phyloP scores from a whole-genome alignment of 2,888 invertebrate species.

The Poecilus cupreus region DNA sequence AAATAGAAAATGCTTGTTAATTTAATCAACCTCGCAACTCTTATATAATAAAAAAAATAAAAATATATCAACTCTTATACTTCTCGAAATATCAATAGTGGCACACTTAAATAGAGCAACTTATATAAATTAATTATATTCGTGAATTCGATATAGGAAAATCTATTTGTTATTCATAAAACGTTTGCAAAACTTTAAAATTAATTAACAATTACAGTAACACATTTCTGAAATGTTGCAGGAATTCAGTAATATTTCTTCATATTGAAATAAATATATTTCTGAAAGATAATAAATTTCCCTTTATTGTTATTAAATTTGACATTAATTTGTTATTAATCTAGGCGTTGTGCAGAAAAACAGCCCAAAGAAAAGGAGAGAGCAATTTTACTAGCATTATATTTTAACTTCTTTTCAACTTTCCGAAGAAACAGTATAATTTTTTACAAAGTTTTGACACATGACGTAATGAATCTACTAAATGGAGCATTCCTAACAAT shows the following conservation, averaged over 20 bases:
- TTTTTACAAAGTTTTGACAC: constrained; percentile 26
- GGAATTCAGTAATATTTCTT: neutral
- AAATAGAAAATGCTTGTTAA: too few relatives aligned
- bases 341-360: neutral
- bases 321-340: constrained; percentile 16
- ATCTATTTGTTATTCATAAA: too few relatives aligned
- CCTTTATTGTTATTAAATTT: constrained; percentile 3
- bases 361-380: neutral
- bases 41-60: too few relatives aligned
- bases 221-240: neutral
- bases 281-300: neutral
- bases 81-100: too few relatives aligned
- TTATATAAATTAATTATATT: too few relatives aligned
- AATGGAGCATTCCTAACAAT: neutral
- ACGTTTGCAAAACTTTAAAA: too few relatives aligned
- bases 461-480: constrained; percentile 16
- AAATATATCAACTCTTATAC: too few relatives aligned
- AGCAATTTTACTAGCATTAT: neutral
- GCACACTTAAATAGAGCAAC: too few relatives aligned
- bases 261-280: neutral
- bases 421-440: neutral
- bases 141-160: too few relatives aligned
- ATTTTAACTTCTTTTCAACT: constrained; percentile 16
- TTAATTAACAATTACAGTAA: too few relatives aligned
- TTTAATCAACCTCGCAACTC: too few relatives aligned